A percentile compares a stretch with the other conserved stretches of the same genome.
These are phyloP conservation scores for Drosophila paranaensis DNA, from an alignment of 2,888 invertebrate genomes.

Conservation along the genomic window DNA sequence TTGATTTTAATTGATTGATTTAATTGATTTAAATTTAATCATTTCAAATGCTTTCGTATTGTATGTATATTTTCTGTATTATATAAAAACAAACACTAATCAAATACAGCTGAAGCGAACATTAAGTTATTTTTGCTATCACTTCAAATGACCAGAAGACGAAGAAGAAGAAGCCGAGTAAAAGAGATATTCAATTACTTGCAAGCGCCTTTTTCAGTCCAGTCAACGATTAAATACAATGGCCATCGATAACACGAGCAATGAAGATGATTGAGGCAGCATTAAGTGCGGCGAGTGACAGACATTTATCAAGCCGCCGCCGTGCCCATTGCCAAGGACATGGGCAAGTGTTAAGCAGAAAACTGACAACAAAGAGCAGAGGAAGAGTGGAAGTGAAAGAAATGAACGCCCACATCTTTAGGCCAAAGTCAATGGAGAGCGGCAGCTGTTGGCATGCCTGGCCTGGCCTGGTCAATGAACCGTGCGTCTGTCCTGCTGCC, in stretches of 20 bases:
- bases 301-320: constrained; percentile 43
- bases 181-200: constrained; percentile 14
- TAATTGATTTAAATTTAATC: too few species aligned
- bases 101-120: background rate
- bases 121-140: constrained; percentile 5
- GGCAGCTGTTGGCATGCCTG: constrained; percentile 21
- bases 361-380: background rate
- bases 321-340: constrained; percentile 56
- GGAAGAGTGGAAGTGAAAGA: constrained; percentile 11
- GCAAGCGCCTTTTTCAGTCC: constrained; percentile 26
- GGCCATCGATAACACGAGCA: constrained; percentile 41
- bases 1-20: too few species aligned
- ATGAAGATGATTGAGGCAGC: constrained; percentile 32
- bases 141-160: constrained; percentile 3
- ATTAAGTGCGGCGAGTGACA: constrained; percentile 23
- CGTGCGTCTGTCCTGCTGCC: constrained; percentile 11
- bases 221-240: constrained; percentile 35
- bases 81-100: too few species aligned
- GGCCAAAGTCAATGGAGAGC: constrained; percentile 25
- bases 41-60: too few species aligned
- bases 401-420: constrained; percentile 32
- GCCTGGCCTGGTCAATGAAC: constrained; percentile 66
- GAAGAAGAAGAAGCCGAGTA: constrained; percentile 9
- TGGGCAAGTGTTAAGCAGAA: constrained; percentile 68
- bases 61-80: too few species aligned